These are phyloP conservation scores for Argynnis bischoffii DNA, from an alignment of 2,888 invertebrate species.

Conservation along the genomic window DNA sequence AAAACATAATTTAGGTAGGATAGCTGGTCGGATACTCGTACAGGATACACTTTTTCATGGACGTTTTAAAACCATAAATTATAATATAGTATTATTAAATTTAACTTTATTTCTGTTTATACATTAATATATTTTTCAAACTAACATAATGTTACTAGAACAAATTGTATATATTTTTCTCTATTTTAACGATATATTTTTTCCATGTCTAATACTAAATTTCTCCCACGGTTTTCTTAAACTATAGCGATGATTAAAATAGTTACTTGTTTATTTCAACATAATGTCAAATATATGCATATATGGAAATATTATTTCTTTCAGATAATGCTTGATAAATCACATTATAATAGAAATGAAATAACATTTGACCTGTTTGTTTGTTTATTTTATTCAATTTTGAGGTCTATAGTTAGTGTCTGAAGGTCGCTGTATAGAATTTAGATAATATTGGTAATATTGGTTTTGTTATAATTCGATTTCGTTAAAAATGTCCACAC, in stretches of 20 bases:
- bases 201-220: not conserved
- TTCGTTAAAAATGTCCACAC: conserved; percentile 70
- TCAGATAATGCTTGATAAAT: conserved; percentile 29
- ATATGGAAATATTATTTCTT: conserved; percentile 31
- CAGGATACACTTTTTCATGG: no score
- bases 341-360: conserved; percentile 21
- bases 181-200: not conserved
- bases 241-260: conserved; percentile 4
- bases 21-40: no score
- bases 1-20: no score
- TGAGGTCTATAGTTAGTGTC: conserved; percentile 20
- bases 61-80: no score
- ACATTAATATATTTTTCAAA: no score
- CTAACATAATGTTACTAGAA: no score
- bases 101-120: no score
- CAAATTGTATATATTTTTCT: not conserved
- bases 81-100: no score
- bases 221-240: conserved; percentile 6
- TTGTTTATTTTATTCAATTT: conserved; percentile 13
- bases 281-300: conserved; percentile 29
- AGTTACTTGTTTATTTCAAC: conserved; percentile 18
- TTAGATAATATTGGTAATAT: not conserved
- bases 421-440: conserved; percentile 6
- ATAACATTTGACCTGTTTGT: conserved; percentile 10
- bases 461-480: conserved; percentile 68